phyloP scores from a whole-genome alignment of 2,888 invertebrate species.

The Empis stercorea region DNA sequence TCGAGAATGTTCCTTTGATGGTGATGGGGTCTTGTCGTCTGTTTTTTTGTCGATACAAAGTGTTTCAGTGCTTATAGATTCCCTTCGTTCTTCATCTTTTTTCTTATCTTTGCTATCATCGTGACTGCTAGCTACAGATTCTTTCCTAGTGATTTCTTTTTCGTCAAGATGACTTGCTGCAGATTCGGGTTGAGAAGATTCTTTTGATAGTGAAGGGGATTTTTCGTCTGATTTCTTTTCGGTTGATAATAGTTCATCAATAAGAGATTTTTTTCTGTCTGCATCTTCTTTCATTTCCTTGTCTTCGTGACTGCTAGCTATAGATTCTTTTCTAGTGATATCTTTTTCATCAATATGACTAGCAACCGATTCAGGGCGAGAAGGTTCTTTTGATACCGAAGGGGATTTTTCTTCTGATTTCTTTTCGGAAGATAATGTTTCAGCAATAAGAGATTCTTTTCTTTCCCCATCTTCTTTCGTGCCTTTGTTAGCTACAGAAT shows the following conservation, averaged over 20 bases:
- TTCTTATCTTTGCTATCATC: too few relatives aligned
- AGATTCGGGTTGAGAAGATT: too few relatives aligned
- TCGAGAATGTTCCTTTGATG: neutral
- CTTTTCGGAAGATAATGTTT: slow-evolving; percentile 8
- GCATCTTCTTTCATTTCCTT: too few relatives aligned
- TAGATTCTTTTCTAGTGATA: slow-evolving; percentile 4
- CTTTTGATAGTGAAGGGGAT: too few relatives aligned
- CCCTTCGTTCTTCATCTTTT: slow-evolving; percentile 2
- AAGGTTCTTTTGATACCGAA: slow-evolving; percentile 16
- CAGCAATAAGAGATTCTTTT: slow-evolving; percentile 1
- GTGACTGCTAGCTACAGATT: too few relatives aligned
- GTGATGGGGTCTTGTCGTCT: slow-evolving; percentile 11
- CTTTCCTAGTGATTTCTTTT: neutral
- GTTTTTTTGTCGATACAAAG: too few relatives aligned
- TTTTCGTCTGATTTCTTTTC: too few relatives aligned
- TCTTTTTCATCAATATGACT: slow-evolving; percentile 14
- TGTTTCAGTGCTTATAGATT: neutral
- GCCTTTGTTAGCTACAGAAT: neutral
- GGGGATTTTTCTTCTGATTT: slow-evolving; percentile 8
- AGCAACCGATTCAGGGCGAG: slow-evolving; percentile 17
- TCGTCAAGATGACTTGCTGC: slow-evolving; percentile 10
- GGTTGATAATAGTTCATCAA: neutral
- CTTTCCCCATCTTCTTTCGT: slow-evolving; percentile 15
- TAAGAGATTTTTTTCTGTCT: slow-evolving; percentile 4
- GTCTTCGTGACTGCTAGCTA: neutral